These are phyloP conservation scores for Lytechinus variegatus DNA, from an alignment of 35 echinoderm and acorn worm species.

Conservation along the genomic window DNA sequence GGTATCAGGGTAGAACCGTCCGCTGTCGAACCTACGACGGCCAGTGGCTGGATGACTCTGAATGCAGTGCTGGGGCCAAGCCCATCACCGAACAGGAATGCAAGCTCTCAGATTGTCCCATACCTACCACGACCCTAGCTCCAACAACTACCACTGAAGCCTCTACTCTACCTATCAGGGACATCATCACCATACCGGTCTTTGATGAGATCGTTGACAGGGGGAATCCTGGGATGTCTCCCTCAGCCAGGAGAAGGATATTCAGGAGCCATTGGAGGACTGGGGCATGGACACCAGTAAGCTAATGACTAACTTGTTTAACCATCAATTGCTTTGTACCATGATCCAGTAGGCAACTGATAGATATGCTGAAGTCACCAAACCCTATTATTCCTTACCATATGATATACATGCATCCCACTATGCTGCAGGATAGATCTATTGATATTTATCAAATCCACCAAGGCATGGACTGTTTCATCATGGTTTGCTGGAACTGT, in stretches of 20 bases:
- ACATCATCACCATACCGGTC: background rate
- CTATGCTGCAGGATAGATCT: no score
- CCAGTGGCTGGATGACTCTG: background rate
- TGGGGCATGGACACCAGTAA: constrained; percentile 63
- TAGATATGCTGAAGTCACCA: no score
- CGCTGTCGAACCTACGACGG: constrained; percentile 61
- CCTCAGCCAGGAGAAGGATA: background rate
- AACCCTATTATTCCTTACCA: no score
- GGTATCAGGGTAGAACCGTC: constrained; percentile 54
- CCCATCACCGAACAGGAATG: constrained; percentile 61
- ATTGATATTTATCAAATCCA: no score
- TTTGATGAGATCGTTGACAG: background rate
- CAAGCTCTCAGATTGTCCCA: constrained; percentile 31
- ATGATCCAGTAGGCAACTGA: no score
- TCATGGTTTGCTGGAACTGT: no score
- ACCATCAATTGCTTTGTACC: no score
- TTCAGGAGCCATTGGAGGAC: constrained; percentile 61
- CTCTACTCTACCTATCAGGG: background rate
- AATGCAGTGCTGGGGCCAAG: constrained; percentile 55
- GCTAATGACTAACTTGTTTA: background rate
- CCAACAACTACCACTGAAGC: constrained; percentile 19
- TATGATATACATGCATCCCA: no score
- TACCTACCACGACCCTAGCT: constrained; percentile 41
- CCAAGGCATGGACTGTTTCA: no score
- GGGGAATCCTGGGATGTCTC: background rate